Percentiles rank a stretch among this genome's conserved stretches.
phyloP scores from a whole-genome alignment of 2,113 vertebrate species.

The Pachycephala philippinensis region DNA sequence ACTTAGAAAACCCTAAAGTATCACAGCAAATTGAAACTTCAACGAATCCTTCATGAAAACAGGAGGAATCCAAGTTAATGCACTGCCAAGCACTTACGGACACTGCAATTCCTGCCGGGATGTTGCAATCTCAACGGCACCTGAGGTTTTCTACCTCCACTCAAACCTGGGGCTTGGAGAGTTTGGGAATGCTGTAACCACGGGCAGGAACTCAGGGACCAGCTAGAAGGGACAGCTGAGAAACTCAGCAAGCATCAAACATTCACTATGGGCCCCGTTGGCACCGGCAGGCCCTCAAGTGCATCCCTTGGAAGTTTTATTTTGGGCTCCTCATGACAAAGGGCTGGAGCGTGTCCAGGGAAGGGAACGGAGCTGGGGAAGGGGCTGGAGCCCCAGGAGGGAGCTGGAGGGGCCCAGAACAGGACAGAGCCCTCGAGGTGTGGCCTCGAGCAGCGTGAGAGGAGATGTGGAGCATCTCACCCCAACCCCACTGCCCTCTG shows the following conservation, averaged over 20 bases:
- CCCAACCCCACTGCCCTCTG: not conserved
- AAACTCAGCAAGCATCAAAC: not conserved
- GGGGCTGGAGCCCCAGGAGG: not conserved
- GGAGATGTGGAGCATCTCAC: not conserved
- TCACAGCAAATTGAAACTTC: not conserved
- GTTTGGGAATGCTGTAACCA: not conserved
- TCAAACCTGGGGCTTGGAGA: not conserved
- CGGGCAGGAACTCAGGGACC: not conserved
- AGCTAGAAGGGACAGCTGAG: not conserved
- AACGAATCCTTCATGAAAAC: not conserved
- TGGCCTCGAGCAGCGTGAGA: not conserved
- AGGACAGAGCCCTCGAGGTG: not conserved
- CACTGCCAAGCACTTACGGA: not conserved
- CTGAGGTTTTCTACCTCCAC: not conserved
- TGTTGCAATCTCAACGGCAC: not conserved
- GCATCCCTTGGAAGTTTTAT: not conserved
- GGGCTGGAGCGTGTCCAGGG: not conserved
- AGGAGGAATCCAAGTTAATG: not conserved
- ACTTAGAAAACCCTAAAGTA: not conserved
- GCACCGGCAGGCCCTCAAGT: not conserved
- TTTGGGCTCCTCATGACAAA: not conserved
- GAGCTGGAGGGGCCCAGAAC: not conserved
- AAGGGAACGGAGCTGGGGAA: not conserved
- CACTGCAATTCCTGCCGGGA: not conserved
- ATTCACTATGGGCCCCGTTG: not conserved